Evolutionary conservation across 1,140 invertebrate species (phyloP), one percentile per base, ranked within the genome.

Genomic region (Drosophila navojoa): DNA sequence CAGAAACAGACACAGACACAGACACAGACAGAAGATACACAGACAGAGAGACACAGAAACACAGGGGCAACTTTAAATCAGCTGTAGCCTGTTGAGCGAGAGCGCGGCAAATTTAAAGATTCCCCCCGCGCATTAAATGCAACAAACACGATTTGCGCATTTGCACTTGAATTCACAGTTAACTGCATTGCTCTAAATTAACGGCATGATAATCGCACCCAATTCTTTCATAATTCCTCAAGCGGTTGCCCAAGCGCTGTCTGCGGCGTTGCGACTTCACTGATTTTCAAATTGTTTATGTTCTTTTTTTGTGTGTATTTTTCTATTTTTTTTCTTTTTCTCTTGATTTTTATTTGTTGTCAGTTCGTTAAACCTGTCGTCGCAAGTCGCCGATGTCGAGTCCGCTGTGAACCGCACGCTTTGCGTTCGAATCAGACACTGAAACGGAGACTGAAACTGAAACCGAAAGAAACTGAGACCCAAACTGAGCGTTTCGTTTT

Each of bases 21-120:
- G 27, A 29, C 27, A 29, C 4, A 29, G 27, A 29, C 27, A 29
- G 27, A 29, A 22, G 19, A 22, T 22, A 29, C 55, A 70, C 59
- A 42, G 59, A 10, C 27, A 29, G 4, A 29, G 27, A 29, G 19
- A 22, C 4, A 29, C 4, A 29, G 27, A 29, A 22, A 22, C 19
- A 22, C 27, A 29, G 27, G 5, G 27, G 5, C 38, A 64, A 61
- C 38, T 70, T 72, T 58, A 76, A 59, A 77, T 89, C 82, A 87
- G 82, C 82, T 87, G 82, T 82, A 89, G 82, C 82, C 76, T 87
- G 82, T 85, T 82, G 79, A 82, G 67, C 80, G 57, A 61, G 68
- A 69, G 68, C 49, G 72, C 72, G 72, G 72, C 68, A 57, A 32
- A 55, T 62, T 47, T 50, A 61, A 66, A 72, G 57, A 16, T 11